Evolutionary conservation across 2,888 invertebrate genomes (phyloP), one percentile per base, ranked within the genome.

Genomic region (Aphodius granarius): DNA sequence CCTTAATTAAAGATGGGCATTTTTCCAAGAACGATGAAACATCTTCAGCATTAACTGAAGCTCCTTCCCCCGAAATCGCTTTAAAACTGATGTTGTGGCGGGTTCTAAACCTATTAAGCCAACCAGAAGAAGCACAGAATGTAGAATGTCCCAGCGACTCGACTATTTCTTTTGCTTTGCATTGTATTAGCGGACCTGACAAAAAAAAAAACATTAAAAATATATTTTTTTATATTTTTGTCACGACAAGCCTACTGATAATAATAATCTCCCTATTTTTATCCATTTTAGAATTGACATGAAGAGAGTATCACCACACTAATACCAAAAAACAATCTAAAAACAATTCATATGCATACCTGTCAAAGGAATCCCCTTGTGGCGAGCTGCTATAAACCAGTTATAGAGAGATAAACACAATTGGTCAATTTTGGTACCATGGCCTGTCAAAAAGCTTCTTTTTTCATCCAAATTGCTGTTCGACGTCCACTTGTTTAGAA

Each of bases 401-500:
- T 65, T 64, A 64, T 73, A 73, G 64, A 3, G 22, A n/a, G n/a
- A n/a, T n/a, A n/a, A n/a, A 68, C 74, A 70, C 74, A 71, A 71
- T 15, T 71, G 70, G 64, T 71, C 64, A 64, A 43, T 71, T 74
- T 63, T 71, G 74, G 21, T 20, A 63, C 74, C 63, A 71, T 63
- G 21, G 63, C 71, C 21, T 2, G 64, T 74, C 74, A 71, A 74
- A 70, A 74, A 70, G 68, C 62, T 74, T 68, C 74, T 68, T 68
- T 74, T 74, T 74, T 74, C 74, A 63, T 74, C 23, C 71, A 62
- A 68, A 71, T 74, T 74, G 22, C 71, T 71, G 71, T 74, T 74
- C 74, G 71, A 74, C 71, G 71, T 71, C 74, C 71, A 74, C 20
- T 63, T 71, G 2, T 64, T 22, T 74, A 71, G 21, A 22, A 66